Base-by-base conservation (phyloP, 2,113 vertebrate species). In the Prionailurus bengalensis region DNA sequence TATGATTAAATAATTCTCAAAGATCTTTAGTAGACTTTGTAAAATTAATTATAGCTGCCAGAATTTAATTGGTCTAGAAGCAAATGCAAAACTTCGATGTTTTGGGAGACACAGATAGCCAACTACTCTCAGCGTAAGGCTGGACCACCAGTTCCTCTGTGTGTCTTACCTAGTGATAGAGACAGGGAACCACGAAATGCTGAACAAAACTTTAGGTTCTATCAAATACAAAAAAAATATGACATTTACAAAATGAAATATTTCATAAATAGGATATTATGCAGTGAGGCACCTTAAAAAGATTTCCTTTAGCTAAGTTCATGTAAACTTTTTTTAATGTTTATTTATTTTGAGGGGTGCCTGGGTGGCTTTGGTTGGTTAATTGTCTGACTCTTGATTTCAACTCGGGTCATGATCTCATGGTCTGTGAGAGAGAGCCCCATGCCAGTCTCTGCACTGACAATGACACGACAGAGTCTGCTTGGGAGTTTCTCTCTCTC, bases 151-250 rank as follows among this genome's bases (percentile, higher is more conserved):
- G 76, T 78, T 85, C 19, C 36, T 6, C 42, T 65, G 21, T 53
- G 36, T 55, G 83, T 31, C 78, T 84, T 88, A 68, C 65, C 53
- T 39, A 42, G 68, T 63, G 58, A 91, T 55, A 66, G 1, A 53
- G 61, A 27, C 2, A 8, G 63, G 51, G 31, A 96, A 78, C 45
- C 61, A 12, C 51, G 85, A 85, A 79, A 39, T 7, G 21, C 73
- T 45, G 21, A 79, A 25, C 65, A 73, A 81, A 89, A 91, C 5
- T 73, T 86, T 42, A 86, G n/a, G 25, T 91, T 93, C 68, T 86
- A 70, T 68, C 78, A 94, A 96, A 89, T 13, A 89, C 53, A 91
- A 95, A 96, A 96, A 82, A 39, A 61, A 45, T 5, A 12, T 89
- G 66, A 19, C 10, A 83, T 74, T 96, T 78, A 55, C 36, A 76